Percentiles rank a stretch among this genome's conserved stretches.
Conservation (phyloP, 2,797 vertebrate genomes). For the Cephalopachus bancanus region DNA sequence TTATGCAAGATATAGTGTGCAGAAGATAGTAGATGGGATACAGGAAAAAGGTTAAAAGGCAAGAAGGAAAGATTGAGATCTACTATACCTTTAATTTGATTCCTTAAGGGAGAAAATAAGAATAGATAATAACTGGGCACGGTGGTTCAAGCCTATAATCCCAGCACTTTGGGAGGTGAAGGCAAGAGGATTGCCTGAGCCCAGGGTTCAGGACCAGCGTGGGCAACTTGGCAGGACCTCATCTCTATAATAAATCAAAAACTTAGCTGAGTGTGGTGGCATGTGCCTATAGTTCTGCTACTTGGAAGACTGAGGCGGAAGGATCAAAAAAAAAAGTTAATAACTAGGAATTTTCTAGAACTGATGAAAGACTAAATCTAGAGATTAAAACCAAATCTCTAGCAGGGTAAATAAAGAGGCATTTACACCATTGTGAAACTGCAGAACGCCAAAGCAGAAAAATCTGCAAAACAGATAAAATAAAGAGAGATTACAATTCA, state of each 20-base stretch:
- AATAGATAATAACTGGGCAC: not conserved
- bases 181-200: too few species aligned
- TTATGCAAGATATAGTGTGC: not conserved
- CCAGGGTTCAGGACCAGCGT: too few species aligned
- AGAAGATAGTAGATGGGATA: not conserved
- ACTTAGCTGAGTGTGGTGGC: too few species aligned
- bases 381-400: not conserved
- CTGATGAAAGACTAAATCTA: not conserved
- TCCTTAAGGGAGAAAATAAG: not conserved
- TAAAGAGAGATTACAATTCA: not conserved
- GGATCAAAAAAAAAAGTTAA: not conserved
- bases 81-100: not conserved
- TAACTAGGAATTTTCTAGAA: not conserved
- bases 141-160: too few species aligned
- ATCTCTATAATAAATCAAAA: too few species aligned
- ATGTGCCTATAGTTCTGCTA: too few species aligned
- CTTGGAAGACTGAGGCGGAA: too few species aligned
- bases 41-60: not conserved
- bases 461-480: not conserved
- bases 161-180: too few species aligned
- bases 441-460: not conserved
- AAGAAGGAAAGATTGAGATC: not conserved
- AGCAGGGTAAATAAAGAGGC: not conserved
- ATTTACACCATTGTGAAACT: not conserved
- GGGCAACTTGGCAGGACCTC: too few species aligned